Percentiles rank a stretch among this genome's conserved stretches.
phyloP scores from a whole-genome alignment of 2,113 vertebrate species.

The Chaetops frenatus region DNA sequence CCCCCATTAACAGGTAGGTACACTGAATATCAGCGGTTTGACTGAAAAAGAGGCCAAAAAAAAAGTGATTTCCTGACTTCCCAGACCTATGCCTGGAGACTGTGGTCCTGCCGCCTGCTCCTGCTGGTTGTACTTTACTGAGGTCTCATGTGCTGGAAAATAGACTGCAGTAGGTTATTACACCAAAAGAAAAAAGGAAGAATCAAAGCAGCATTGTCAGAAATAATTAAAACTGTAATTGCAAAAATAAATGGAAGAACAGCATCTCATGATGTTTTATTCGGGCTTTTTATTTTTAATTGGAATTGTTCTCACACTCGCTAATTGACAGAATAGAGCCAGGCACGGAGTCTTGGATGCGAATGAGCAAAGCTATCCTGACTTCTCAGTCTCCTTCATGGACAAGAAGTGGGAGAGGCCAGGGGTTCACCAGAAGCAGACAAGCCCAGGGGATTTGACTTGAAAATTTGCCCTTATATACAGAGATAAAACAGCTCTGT shows the following conservation, averaged over 20 bases:
- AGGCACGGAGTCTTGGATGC: neutral
- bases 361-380: neutral
- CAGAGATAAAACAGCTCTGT: neutral
- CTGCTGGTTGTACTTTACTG: neutral
- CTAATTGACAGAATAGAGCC: constrained; percentile 7
- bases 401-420: neutral
- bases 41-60: neutral
- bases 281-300: constrained; percentile 24
- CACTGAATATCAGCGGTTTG: neutral
- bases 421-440: neutral
- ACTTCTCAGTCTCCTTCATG: neutral
- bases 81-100: neutral
- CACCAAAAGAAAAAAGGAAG: neutral
- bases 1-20: neutral
- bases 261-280: neutral
- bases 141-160: neutral
- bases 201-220: neutral
- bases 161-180: neutral
- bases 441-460: neutral
- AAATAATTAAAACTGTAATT: constrained; percentile 57
- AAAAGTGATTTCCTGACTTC: neutral
- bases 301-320: neutral
- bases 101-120: neutral
- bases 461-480: neutral
- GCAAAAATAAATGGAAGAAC: constrained; percentile 39